Evolutionary conservation across 2,888 invertebrate genomes (phyloP).

Genomic region (Acronicta aceris): DNA sequence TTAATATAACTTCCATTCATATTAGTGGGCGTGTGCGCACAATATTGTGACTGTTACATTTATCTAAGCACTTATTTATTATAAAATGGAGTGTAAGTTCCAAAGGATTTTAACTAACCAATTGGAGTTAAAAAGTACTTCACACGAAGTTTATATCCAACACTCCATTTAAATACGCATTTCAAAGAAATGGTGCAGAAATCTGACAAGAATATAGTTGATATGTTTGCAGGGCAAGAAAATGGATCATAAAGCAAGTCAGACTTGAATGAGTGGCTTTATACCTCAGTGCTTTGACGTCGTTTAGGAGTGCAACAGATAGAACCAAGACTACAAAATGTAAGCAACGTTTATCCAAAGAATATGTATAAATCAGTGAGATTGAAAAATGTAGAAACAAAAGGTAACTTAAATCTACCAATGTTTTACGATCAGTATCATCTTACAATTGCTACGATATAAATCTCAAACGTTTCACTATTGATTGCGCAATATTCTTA

Average conservation of each 20-base stretch:
- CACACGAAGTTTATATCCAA: conserved; percentile 16
- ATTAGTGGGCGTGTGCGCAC: conserved; percentile 59
- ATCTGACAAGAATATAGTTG: conserved; percentile 41
- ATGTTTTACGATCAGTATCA: conserved; percentile 46
- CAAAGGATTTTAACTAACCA: conserved; percentile 42
- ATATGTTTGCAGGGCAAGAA: conserved; percentile 52
- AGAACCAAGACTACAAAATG: conserved; percentile 28
- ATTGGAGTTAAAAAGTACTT: conserved; percentile 30
- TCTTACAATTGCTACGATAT: conserved; percentile 59
- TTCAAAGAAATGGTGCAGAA: conserved; percentile 44
- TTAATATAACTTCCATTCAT: conserved; percentile 78
- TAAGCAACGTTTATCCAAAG: conserved; percentile 20
- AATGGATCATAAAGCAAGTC: conserved; percentile 62
- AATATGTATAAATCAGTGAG: conserved; percentile 14
- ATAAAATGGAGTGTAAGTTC: conserved; percentile 12
- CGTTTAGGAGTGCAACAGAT: conserved; percentile 36
- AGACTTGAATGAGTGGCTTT: conserved; percentile 60
- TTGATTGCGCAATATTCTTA: conserved; percentile 62
- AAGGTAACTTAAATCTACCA: conserved; percentile 41
- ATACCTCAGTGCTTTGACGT: conserved; percentile 44
- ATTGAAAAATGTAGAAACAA: conserved; percentile 42
- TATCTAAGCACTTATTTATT: conserved; percentile 53
- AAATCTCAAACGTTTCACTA: conserved; percentile 65
- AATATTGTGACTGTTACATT: conserved; percentile 62
- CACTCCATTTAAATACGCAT: conserved; percentile 37